Evolutionary conservation across 2,113 vertebrate genomes (phyloP).

Genomic region (Muntiacus reevesi): DNA sequence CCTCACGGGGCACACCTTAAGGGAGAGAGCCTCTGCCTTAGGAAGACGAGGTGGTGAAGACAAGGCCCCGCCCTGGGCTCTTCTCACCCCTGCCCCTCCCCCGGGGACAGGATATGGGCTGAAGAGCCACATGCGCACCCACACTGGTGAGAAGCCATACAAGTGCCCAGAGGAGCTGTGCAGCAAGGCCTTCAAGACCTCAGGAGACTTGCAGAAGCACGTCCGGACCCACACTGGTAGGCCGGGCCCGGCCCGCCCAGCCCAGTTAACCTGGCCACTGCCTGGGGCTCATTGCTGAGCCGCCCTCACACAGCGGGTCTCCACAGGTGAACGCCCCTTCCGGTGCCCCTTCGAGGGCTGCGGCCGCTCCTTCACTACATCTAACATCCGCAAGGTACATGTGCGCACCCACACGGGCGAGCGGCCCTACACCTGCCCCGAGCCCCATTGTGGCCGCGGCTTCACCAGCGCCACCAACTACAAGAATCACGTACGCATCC

Average conservation of each 20-base stretch:
- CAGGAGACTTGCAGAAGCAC: conserved; percentile 89
- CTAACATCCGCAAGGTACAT: conserved; percentile 89
- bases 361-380: conserved; percentile 88
- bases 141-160: conserved; percentile 88
- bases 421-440: conserved; percentile 84
- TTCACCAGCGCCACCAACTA: conserved; percentile 91
- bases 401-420: conserved; percentile 88
- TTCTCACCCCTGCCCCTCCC: not conserved
- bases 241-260: not conserved
- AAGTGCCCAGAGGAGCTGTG: conserved; percentile 88
- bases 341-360: conserved; percentile 88
- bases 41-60: not conserved
- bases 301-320: not conserved
- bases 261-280: fast-evolving
- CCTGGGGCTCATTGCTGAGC: not conserved
- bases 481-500: conserved; percentile 91
- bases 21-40: not conserved
- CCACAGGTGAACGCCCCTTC: conserved; percentile 87
- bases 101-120: conserved; percentile 81
- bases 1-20: not conserved
- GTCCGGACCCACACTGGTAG: conserved; percentile 88
- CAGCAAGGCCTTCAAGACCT: conserved; percentile 90
- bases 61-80: not conserved
- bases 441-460: conserved; percentile 85
- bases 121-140: conserved; percentile 86